Evolutionary conservation across 2,113 vertebrate species (phyloP).

Genomic region (Ctenodactylus gundi): DNA sequence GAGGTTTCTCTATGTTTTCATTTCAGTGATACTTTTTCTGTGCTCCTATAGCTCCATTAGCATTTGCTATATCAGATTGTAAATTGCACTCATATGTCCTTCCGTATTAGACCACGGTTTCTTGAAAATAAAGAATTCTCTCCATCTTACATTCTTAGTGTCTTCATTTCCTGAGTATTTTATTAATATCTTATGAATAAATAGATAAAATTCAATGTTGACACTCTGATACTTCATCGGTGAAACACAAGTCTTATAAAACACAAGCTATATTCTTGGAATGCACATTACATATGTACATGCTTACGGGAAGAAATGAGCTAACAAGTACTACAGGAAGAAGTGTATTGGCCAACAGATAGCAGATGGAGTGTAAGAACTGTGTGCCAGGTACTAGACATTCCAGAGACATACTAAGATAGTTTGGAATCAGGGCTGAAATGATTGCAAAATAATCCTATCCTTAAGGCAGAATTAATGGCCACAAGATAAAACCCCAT

Average conservation of each 20-base stretch:
- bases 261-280: conserved; percentile 5
- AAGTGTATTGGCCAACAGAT: background rate
- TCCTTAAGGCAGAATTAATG: conserved; percentile 7
- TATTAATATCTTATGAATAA: conserved; percentile 26
- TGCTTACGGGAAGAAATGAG: background rate
- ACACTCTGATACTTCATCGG: conserved; percentile 20
- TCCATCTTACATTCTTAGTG: background rate
- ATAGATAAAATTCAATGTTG: background rate
- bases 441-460: background rate
- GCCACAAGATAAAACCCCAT: background rate
- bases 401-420: conserved; percentile 19
- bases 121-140: background rate
- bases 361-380: conserved; percentile 26
- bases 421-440: background rate
- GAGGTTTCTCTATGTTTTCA: background rate
- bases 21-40: background rate
- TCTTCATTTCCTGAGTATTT: background rate
- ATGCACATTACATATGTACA: background rate
- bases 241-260: conserved; percentile 38
- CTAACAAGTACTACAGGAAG: background rate
- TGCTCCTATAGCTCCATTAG: background rate
- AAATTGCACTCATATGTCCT: background rate
- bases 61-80: background rate
- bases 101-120: background rate
- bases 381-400: background rate